Evolutionary conservation across 1,140 invertebrate genomes (phyloP).

Genomic region (Drosophila ohnishii): DNA sequence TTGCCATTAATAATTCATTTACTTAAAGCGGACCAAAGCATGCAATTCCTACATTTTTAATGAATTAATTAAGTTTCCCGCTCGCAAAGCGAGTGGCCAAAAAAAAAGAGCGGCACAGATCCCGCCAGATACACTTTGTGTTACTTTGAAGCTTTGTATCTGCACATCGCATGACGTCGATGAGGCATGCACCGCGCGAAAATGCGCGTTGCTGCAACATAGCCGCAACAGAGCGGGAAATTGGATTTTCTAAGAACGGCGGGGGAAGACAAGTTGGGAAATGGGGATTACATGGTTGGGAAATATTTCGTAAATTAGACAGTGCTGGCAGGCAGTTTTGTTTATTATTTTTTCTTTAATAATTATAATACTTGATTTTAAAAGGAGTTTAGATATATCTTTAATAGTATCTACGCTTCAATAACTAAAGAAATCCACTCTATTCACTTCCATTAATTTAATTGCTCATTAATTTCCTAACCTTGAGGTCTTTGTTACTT

Average conservation of each 20-base stretch:
- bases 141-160: constrained; percentile 50
- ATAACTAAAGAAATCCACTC: not conserved
- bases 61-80: constrained; percentile 65
- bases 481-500: not conserved
- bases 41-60: constrained; percentile 62
- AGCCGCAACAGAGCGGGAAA: constrained; percentile 61
- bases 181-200: constrained; percentile 55
- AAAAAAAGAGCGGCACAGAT: constrained; percentile 16
- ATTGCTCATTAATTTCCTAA: constrained; percentile 10
- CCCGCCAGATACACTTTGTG: constrained; percentile 42
- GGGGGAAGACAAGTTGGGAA: constrained; percentile 7
- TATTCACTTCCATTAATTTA: constrained; percentile 9
- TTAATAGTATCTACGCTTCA: not conserved
- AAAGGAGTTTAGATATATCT: not conserved
- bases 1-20: constrained; percentile 75
- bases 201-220: constrained; percentile 22
- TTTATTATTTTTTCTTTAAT: not conserved
- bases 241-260: constrained; percentile 39
- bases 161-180: constrained; percentile 64
- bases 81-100: constrained; percentile 36
- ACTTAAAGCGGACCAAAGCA: constrained; percentile 54
- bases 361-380: not conserved
- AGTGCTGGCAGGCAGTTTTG: not conserved
- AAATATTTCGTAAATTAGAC: constrained; percentile 5
- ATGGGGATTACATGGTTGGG: constrained; percentile 2